Base-by-base conservation (phyloP, 2,797 vertebrate genomes). In the Cheirogaleus major region DNA sequence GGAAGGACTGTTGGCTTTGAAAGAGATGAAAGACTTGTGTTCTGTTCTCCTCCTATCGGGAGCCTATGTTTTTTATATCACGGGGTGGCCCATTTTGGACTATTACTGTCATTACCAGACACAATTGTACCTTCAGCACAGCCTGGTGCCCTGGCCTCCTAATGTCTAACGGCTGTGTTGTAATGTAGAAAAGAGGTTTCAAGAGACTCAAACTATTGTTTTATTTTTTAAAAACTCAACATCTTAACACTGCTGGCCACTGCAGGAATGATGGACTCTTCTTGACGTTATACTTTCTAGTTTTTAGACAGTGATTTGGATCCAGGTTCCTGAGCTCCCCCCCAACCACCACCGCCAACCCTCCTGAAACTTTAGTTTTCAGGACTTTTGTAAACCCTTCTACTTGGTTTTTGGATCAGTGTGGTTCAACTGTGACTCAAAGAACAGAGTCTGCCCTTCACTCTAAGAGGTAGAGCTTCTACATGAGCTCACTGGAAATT, bases 401-500 rank as follows among this genome's bases (percentile, higher is more conserved):
- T 25, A 0, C 59, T 73, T 83, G 91, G 32, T 57, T 75, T 93
- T 91, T 69, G 70, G 25, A 48, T 95, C 61, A 79, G n/a, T 9
- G 23, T 90, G 57, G 6, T 20, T 50, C 55, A 25, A 18, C 82
- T 84, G 61, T 88, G 73, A 81, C 15, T 69, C 45, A 83, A 95
- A 87, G 89, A 87, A 69, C 72, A 70, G 83, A 89, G 25, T 87
- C 89, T 89, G 41, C 35, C 55, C 93, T 96, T 94, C n/a, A 52
- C 50, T 70, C 18, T 79, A n/a, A 89, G 79, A 38, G 1, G 55
- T 2, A 91, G 73, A 59, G 6, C 72, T 94, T 93, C 84, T 59
- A 41, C 23, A 59, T 93, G 55, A 96, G 80, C 96, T 95, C 95
- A 95, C 32, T 93, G 91, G 84, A 93, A 92, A 97, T 88, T 50